Evolutionary conservation across 2,113 vertebrate genomes (phyloP), one percentile per base, ranked within the genome.

Genomic region (Salvelinus alpinus): DNA sequence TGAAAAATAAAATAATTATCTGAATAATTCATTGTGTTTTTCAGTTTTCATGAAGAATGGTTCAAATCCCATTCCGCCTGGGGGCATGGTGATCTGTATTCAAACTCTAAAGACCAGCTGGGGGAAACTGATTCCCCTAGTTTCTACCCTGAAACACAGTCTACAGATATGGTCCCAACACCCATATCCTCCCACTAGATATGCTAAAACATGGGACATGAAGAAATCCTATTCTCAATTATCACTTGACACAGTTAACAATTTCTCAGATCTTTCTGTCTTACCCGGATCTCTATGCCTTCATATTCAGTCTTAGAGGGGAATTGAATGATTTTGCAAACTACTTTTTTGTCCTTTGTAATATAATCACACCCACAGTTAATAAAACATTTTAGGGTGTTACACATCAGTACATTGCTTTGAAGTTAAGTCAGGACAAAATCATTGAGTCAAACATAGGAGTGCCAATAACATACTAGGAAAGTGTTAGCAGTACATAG

Each of bases 81-180:
- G 76, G 72, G 80, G 73, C 79, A 78, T 77, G 64, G 72, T 70
- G 73, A 81, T 86, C 76, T 82, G 74, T 84, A 87, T 81, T 80
- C 81, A 87, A 78, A 82, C 75, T 76, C 72, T 70, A 24, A 75
- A 75, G 72, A 85, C 78, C 69, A 66, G 66, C 81, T 81, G 57
- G 62, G 31, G 81, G 78, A 82, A 74, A 83, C 31, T 65, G 78
- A 81, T 80, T 74, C 71, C 85, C 75, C 80, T 80, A 68, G 73
- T 81, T 79, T 80, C 27, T 77, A 78, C 75, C 12, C 70, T 78
- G 34, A 76, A 76, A 78, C 71, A 29, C 54, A 34, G 38, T 44
- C 38, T 44, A 44, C 38, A 44, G 38, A 70, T 29, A 27, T 25
- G 47, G 38, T 66, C 71, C 38, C 71, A 59, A 68, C 22, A 62